Evolutionary conservation across 1,140 invertebrate genomes (phyloP).

Genomic region (Lasaia peninsularis): DNA sequence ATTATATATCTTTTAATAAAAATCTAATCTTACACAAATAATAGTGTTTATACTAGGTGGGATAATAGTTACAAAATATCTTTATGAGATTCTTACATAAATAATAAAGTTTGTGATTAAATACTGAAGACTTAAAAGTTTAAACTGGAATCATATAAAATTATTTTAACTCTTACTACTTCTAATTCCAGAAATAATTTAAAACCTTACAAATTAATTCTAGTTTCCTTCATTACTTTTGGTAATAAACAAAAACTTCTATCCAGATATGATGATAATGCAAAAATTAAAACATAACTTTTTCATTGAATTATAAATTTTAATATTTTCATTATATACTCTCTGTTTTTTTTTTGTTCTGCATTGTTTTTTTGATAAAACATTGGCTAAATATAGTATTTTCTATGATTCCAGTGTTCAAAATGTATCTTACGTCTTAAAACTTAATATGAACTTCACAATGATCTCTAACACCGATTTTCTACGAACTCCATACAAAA

Average conservation of each 20-base stretch:
- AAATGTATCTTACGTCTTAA: slow-evolving; percentile 41
- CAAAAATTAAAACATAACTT: too few relatives aligned
- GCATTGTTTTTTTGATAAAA: too few relatives aligned
- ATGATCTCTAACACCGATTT: slow-evolving; percentile 2
- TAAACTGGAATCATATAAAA: slow-evolving; percentile 16
- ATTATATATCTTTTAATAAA: slow-evolving; percentile 32
- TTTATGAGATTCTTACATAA: slow-evolving; percentile 34
- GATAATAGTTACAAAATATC: slow-evolving; percentile 52
- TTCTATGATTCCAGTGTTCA: slow-evolving; percentile 30
- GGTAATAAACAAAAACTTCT: too few relatives aligned
- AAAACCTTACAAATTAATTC: too few relatives aligned
- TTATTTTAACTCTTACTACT: slow-evolving; percentile 10
- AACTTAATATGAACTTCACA: slow-evolving; percentile 29
- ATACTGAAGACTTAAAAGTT: slow-evolving; percentile 26
- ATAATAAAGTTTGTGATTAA: slow-evolving; percentile 28
- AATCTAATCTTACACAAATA: slow-evolving; percentile 48
- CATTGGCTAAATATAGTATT: too few relatives aligned
- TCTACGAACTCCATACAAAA: slow-evolving; percentile 60
- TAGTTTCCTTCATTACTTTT: too few relatives aligned
- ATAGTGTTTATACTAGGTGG: slow-evolving; percentile 68
- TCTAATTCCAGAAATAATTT: too few relatives aligned
- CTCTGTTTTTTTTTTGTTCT: too few relatives aligned
- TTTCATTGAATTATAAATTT: too few relatives aligned
- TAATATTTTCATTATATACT: too few relatives aligned
- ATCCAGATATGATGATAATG: too few relatives aligned